These are phyloP conservation scores for Plecturocebus donacophilus DNA, from an alignment of 2,113 vertebrate species.

Conservation along the genomic window DNA sequence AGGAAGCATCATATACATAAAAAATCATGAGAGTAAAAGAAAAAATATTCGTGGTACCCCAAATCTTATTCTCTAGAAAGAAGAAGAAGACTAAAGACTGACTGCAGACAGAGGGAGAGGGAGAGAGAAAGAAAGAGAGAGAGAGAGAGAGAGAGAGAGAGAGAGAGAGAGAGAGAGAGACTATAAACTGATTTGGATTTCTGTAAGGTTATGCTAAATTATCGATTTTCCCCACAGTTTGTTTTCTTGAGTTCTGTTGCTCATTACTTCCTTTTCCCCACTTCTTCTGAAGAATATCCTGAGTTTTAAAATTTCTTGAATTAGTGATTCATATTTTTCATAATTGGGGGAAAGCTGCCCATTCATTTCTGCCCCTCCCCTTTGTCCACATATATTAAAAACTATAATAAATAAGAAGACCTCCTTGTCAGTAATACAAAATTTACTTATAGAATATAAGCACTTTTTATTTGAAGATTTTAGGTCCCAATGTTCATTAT, in stretches of 20 bases:
- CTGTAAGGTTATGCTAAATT: background rate
- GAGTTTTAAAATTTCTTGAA: background rate
- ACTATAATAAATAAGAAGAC: background rate
- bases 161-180: background rate
- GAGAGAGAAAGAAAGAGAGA: background rate
- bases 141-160: background rate
- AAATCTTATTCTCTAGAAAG: slow-evolving; percentile 64
- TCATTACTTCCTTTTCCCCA: background rate
- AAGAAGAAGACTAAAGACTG: slow-evolving; percentile 44
- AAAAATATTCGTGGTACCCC: slow-evolving; percentile 74
- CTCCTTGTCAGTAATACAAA: background rate
- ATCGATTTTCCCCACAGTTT: background rate
- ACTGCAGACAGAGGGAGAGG: background rate
- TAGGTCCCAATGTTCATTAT: background rate
- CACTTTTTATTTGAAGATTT: slow-evolving; percentile 16
- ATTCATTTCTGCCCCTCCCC: background rate
- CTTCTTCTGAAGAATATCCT: background rate
- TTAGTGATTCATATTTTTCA: background rate
- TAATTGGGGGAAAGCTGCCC: background rate
- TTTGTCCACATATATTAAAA: background rate
- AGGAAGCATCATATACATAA: slow-evolving; percentile 79
- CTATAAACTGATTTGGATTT: background rate
- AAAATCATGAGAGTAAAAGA: slow-evolving; percentile 72
- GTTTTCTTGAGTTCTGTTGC: background rate
- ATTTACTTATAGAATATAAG: background rate